Evolutionary conservation across 2,797 vertebrate species (phyloP), one percentile per base, ranked within the genome.

Genomic region (Halcyon badia): DNA sequence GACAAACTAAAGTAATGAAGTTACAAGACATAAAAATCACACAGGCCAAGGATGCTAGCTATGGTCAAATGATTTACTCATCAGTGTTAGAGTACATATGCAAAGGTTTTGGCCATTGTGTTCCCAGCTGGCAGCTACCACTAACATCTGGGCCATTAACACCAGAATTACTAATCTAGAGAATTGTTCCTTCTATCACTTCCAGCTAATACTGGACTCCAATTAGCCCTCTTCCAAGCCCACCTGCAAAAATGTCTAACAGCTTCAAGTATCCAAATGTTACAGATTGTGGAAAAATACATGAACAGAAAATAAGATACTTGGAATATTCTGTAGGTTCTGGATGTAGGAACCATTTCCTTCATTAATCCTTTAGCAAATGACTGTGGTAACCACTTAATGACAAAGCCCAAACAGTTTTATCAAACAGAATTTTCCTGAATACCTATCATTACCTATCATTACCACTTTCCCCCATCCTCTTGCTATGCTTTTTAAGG

Each of bases 131-230:
- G 97, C 97, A 98, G 97, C 95, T 96, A 96, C 94, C 78, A 89
- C 90, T 97, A 97, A 98, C 97, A 98, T 98, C 97, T 98, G 97
- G 94, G 84, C 95, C 96, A 98, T 98, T 98, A 97, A 98, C 97
- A 98, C 98, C 96, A 98, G 96, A 98, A 98, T 98, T 97, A 96
- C 94, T 96, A 98, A 98, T 98, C 98, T 98, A 97, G 97, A 96
- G 93, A 97, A 98, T 97, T 98, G 95, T 97, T 98, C 94, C 85
- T 97, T 98, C 93, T 94, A 92, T 90, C 87, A 94, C 83, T 98
- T 98, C 95, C 96, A 97, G 96, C 85, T 98, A 98, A 97, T 97
- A 95, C 96, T 94, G 94, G 87, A 89, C 94, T 97, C 72, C 94
- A 97, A 97, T 98, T 97, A 98, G 72, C n/a, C n/a, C 85, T 97